Evolutionary conservation across 2,888 invertebrate species (phyloP).

Genomic region (Heliconius cydno): DNA sequence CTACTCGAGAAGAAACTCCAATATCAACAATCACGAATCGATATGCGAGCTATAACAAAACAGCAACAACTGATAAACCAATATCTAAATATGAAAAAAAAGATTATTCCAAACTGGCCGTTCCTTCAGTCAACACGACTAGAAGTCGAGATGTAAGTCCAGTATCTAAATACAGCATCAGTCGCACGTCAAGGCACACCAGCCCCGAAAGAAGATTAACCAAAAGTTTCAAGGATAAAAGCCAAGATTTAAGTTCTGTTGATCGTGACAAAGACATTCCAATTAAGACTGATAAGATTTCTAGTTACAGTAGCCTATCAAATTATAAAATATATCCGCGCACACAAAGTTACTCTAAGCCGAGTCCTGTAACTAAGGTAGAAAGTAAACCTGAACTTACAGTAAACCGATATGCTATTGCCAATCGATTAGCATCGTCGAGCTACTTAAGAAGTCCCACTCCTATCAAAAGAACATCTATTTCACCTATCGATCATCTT

Average conservation of each 20-base stretch:
- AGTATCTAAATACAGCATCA: constrained; percentile 73
- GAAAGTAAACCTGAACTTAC: constrained; percentile 65
- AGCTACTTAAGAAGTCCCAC: constrained; percentile 75
- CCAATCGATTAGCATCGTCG: constrained; percentile 70
- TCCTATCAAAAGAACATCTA: constrained; percentile 67
- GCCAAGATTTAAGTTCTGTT: constrained; percentile 83
- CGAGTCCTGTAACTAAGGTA: constrained; percentile 62
- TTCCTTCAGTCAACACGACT: constrained; percentile 63
- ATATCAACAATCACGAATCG: constrained; percentile 73
- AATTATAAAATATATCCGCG: constrained; percentile 82
- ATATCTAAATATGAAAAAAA: constrained; percentile 71
- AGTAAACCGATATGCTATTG: constrained; percentile 73
- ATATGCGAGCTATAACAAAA: constrained; percentile 71
- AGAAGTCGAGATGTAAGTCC: constrained; percentile 84
- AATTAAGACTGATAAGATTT: constrained; percentile 82
- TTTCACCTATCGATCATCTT: constrained; percentile 68
- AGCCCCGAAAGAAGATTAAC: constrained; percentile 77
- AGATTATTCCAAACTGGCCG: constrained; percentile 77
- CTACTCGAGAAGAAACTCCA: constrained; percentile 70
- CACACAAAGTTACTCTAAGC: constrained; percentile 64
- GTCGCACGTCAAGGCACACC: constrained; percentile 73
- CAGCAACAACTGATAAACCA: constrained; percentile 53
- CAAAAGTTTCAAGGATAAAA: constrained; percentile 73
- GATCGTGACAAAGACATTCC: constrained; percentile 83
- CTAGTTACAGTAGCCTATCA: constrained; percentile 77